Base-by-base conservation (phyloP, 2,797 vertebrate genomes). In the Pipistrellus pygmaeus region DNA sequence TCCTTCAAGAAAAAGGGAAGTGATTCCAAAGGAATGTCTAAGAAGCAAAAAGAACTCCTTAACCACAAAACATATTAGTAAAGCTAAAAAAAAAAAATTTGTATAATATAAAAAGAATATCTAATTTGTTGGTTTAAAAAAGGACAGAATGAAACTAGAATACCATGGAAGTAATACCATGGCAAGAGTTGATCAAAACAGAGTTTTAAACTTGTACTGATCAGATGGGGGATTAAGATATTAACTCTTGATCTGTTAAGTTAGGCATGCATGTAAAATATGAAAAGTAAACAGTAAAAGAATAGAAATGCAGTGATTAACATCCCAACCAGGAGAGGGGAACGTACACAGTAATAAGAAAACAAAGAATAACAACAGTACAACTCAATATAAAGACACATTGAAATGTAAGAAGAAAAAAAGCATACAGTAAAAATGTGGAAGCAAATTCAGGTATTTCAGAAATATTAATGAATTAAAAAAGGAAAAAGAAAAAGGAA, bases 201-300 rank as follows among this genome's bases (percentile, higher is more conserved):
- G 51, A 20, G n/a, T 69, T 95, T 92, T 75, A 88, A 95, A 60
- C 2, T 83, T 85, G 10, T 51, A 41, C 51, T 82, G 38, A 62
- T 93, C 75, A 38, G 69, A 48, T 72, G 21, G 8, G 13, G 25
- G 20, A 73, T 55, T 82, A 92, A 80, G 80, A 91, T 60, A 38
- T 10, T 57, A 95, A 73, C 38, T 89, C 71, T 62, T 32, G 41
- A 62, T 76, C 82, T 66, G 15, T 57, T 27, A 88, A 66, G 38
- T 93, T 82, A 82, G 48, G 51, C 75, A 57, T 30, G 35, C 32
- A 6, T 27, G 46, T 71, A 78, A 87, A 92, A 77, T 71, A 32
- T 93, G 73, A 81, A 77, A 30, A n/a, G 10, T 48, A 77, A 81
- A 57, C n/a, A 77, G 20, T 3, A 32, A 87, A 81, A 73, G 71